phyloP scores from a whole-genome alignment of 2,113 vertebrate genomes.

The Dipodomys ordii region DNA sequence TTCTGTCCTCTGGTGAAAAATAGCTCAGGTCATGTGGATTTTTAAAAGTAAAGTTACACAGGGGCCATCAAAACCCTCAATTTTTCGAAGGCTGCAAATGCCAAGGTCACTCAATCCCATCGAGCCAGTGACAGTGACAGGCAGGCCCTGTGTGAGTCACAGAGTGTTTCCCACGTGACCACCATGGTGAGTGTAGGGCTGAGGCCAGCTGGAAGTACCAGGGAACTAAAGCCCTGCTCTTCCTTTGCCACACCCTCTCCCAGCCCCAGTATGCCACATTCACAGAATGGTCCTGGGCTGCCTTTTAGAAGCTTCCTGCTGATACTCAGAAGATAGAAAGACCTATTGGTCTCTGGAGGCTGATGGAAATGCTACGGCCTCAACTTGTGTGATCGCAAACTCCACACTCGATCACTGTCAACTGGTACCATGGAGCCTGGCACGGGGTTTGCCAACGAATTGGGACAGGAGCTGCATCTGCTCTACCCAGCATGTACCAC shows the following conservation, averaged over 20 bases:
- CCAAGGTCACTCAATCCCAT: slow-evolving; percentile 51
- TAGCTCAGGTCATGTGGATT: slow-evolving; percentile 62
- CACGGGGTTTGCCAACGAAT: slow-evolving; percentile 76
- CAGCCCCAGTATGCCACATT: background rate
- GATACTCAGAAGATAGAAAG: slow-evolving; percentile 34
- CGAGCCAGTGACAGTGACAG: slow-evolving; percentile 28
- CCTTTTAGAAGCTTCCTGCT: slow-evolving; percentile 37
- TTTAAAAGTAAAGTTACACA: slow-evolving; percentile 58
- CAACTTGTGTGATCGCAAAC: slow-evolving; percentile 54
- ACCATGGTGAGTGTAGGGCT: background rate
- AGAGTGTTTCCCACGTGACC: background rate
- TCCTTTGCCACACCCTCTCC: background rate
- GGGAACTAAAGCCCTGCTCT: background rate
- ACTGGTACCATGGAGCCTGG: slow-evolving; percentile 58
- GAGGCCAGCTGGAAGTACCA: background rate
- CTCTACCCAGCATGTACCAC: slow-evolving; percentile 69
- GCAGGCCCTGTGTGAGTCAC: background rate
- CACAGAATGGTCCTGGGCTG: background rate
- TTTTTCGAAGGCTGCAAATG: slow-evolving; percentile 74
- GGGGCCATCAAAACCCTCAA: slow-evolving; percentile 74
- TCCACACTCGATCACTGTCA: background rate
- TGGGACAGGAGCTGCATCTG: slow-evolving; percentile 67
- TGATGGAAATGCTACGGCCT: slow-evolving; percentile 24
- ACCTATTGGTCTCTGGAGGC: slow-evolving; percentile 59
- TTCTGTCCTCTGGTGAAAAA: slow-evolving; percentile 63